These are phyloP conservation scores for Aurelia sp. DNA, from an alignment of 30 jellyfish, hydroid and myxozoan species.

Conservation along the genomic window DNA sequence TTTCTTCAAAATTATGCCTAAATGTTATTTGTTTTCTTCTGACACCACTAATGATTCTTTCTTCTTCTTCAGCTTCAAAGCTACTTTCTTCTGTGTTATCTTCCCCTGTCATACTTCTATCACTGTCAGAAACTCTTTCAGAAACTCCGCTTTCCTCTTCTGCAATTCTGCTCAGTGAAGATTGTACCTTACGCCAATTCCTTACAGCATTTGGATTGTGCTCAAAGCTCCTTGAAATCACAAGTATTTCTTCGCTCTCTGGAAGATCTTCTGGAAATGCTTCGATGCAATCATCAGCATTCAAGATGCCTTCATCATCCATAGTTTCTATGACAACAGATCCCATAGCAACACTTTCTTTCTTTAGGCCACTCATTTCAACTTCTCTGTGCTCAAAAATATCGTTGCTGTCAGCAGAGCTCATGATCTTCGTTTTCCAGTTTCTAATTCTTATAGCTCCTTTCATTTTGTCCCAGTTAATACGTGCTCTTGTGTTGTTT, in stretches of 20 bases:
- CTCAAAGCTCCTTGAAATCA: constrained; percentile 29
- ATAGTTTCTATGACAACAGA: not conserved
- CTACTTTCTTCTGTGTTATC: not conserved
- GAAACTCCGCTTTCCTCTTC: not conserved
- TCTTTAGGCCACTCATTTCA: not conserved
- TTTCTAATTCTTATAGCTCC: not conserved
- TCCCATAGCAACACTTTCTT: not conserved
- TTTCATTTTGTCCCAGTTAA: not conserved
- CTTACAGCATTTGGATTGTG: not conserved
- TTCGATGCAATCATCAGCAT: not conserved
- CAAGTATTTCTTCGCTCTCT: not conserved
- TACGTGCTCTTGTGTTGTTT: not conserved
- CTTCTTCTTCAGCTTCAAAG: not conserved
- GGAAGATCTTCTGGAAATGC: constrained; percentile 42
- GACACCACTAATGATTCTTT: not conserved
- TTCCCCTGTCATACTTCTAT: not conserved
- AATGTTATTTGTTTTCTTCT: not conserved
- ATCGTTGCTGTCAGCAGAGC: not conserved
- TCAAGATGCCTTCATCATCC: not conserved
- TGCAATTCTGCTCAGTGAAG: not conserved
- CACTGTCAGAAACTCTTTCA: not conserved
- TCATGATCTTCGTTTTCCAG: not conserved
- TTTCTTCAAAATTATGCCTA: not conserved
- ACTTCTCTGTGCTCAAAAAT: not conserved
- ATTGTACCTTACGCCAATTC: not conserved